Base-by-base conservation (phyloP, 1,140 invertebrate species). In the Triops longicaudatus region DNA sequence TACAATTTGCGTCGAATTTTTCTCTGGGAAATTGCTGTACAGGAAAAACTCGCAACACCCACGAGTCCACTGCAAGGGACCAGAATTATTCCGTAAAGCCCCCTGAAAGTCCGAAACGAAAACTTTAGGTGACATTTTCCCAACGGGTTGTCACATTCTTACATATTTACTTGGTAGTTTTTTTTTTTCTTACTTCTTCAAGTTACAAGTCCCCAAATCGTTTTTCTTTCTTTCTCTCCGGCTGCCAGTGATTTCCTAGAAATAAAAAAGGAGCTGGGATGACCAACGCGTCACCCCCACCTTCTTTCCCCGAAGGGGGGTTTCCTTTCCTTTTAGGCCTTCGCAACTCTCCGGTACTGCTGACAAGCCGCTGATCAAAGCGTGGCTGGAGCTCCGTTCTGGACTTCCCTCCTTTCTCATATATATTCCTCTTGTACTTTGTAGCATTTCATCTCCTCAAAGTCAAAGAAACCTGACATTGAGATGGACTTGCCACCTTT, bases 291-390 rank as follows among this genome's bases (percentile, higher is more conserved):
- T 22, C 50, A 14, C 44, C 44, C 44, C n/a, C 50, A 0, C 50
- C 50, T 7, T 63, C 50, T 63, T 63, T 6, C 14, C 50, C 50
- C n/a, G 10, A 6, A 5, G 14, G 31, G 31, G 31, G 31, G 31
- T 2, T 37, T 37, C 6, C 50, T 14, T 63, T 63, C 17, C 50
- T 17, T 63, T 63, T 63, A 63, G 50, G 50, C 50, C n/a, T 63
- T 63, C 31, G 50, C 22, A 63, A 22, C 50, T n/a, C 50, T 63
- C 14, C 22, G 22, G 22, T 17, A 63, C 50, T 63, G 50, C 50
- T 63, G 50, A 63, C 50, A 63, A 12, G 50, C 50, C 50, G 50
- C 50, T 63, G 50, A 63, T 63, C 50, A 63, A 63, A 63, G 50
- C 50, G 50, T 63, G 50, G 50, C n/a, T 63, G 50, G 50, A 63